Conservation (phyloP, 2,888 invertebrate species). For the Zaprionus bogoriensis region DNA sequence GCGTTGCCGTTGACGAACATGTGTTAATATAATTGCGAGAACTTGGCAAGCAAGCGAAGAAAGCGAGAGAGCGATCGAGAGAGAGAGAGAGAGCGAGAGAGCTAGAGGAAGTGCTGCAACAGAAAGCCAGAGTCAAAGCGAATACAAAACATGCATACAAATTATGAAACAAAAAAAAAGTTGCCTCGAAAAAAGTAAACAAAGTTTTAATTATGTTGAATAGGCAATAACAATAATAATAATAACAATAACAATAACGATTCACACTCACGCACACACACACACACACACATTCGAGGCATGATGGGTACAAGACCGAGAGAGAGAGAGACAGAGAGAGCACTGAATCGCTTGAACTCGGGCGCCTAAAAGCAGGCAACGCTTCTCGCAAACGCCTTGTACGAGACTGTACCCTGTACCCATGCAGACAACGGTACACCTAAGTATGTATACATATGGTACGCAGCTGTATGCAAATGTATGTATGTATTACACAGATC, state of each 20-base stretch:
- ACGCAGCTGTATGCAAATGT: slow-evolving; percentile 28
- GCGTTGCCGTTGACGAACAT: too few species aligned
- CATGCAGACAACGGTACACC: slow-evolving; percentile 14
- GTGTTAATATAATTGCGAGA: too few species aligned
- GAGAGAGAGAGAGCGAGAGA: slow-evolving; percentile 18
- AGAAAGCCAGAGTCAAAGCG: slow-evolving; percentile 15
- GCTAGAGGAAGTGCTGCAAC: slow-evolving; percentile 8
- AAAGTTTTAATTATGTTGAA: slow-evolving; percentile 44
- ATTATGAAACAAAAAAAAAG: slow-evolving; percentile 11
- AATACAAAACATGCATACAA: slow-evolving; percentile 10
- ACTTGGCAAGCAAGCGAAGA: too few species aligned
- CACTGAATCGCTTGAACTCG: not conserved
- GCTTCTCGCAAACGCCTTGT: slow-evolving; percentile 8
- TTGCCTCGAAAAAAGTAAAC: slow-evolving; percentile 23
- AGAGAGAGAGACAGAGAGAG: not conserved
- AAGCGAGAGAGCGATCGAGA: slow-evolving; percentile 9
- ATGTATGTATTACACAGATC: slow-evolving; percentile 26
- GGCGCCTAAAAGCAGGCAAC: slow-evolving; percentile 41
- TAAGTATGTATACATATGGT: slow-evolving; percentile 16
- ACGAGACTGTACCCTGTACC: slow-evolving; percentile 11
- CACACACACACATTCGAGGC: slow-evolving; percentile 1
- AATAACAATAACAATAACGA: slow-evolving; percentile 7
- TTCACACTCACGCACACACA: slow-evolving; percentile 5
- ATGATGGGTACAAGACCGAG: slow-evolving; percentile 22
- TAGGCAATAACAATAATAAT: slow-evolving; percentile 18